These are phyloP conservation scores for Oreochromis spilurus DNA, from an alignment of 2,113 vertebrate genomes.

Conservation along the genomic window DNA sequence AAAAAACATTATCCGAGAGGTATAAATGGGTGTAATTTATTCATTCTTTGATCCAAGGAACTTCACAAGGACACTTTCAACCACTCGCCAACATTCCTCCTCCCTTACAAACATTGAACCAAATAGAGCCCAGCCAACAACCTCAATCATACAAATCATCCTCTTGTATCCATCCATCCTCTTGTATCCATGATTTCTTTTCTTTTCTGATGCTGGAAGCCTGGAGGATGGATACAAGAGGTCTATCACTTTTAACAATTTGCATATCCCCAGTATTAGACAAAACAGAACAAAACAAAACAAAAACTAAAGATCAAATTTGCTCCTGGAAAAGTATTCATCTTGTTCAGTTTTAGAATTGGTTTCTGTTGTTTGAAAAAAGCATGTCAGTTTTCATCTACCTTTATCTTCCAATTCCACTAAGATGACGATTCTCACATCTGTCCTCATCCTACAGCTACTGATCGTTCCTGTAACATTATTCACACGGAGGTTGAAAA, in stretches of 20 bases:
- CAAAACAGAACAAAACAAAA: not conserved
- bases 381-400: not conserved
- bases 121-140: not conserved
- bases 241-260: not conserved
- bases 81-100: not conserved
- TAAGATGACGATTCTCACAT: not conserved
- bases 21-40: not conserved
- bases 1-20: not conserved
- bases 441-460: not conserved
- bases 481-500: not conserved
- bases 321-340: not conserved
- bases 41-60: not conserved
- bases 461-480: not conserved
- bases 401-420: not conserved
- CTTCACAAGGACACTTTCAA: not conserved
- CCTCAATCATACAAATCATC: not conserved
- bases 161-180: not conserved
- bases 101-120: not conserved
- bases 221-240: not conserved
- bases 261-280: not conserved
- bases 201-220: not conserved
- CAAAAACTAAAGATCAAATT: not conserved
- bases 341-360: not conserved
- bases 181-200: not conserved
- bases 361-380: not conserved